Percentiles rank a stretch among this genome's conserved stretches.
These are phyloP conservation scores for Epinotia ramella DNA, from an alignment of 2,888 invertebrate genomes.

Conservation along the genomic window DNA sequence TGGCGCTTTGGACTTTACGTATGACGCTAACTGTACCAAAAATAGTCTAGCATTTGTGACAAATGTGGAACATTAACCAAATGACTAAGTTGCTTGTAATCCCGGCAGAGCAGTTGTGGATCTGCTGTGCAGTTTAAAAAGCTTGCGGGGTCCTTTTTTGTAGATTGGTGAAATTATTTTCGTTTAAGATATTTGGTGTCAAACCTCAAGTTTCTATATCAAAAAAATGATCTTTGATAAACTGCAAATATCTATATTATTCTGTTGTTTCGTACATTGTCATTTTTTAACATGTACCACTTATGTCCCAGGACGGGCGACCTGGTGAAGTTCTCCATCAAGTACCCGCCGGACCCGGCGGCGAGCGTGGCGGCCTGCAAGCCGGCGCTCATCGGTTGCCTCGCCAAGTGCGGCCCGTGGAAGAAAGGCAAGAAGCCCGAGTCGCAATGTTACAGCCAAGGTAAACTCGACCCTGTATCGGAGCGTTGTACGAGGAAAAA, in stretches of 20 bases:
- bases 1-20: no score
- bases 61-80: not conserved
- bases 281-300: no score
- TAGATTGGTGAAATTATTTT: no score
- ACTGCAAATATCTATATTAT: no score
- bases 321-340: conserved; percentile 82
- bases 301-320: conserved; percentile 76
- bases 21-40: no score
- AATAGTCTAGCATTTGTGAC: not conserved
- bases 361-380: conserved; percentile 79
- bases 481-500: no score
- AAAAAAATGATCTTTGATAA: no score
- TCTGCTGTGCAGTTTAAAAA: no score
- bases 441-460: conserved; percentile 86
- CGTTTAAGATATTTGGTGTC: no score
- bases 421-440: conserved; percentile 82
- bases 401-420: conserved; percentile 85
- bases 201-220: no score
- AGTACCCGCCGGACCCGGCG: conserved; percentile 84
- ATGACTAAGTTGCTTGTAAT: not conserved
- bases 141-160: no score
- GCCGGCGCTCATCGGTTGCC: conserved; percentile 87
- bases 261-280: no score
- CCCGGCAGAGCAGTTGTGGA: not conserved
- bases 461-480: conserved; percentile 56